phyloP scores from a whole-genome alignment of 2,113 vertebrate species.

The Microtus ochrogaster region DNA sequence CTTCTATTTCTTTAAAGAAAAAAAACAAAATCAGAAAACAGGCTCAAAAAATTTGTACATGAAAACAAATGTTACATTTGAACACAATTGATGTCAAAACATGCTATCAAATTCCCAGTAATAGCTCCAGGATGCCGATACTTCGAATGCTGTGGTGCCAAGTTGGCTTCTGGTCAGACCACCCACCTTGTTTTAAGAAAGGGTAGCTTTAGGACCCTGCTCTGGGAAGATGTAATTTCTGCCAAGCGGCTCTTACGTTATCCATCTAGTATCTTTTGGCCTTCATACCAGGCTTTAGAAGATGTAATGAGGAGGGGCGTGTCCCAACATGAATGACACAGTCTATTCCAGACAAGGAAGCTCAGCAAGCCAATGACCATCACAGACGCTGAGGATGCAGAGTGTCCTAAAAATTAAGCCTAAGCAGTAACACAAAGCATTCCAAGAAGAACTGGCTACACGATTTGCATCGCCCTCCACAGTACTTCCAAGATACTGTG shows the following conservation, averaged over 20 bases:
- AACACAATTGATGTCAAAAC: conserved; percentile 45
- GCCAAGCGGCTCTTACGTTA: conserved; percentile 5
- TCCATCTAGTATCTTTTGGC: conserved; percentile 18
- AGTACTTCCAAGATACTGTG: not conserved
- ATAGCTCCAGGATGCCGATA: conserved; percentile 30
- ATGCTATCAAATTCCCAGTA: conserved; percentile 44
- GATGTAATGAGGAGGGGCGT: not conserved
- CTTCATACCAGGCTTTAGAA: not conserved
- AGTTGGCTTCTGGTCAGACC: conserved; percentile 38
- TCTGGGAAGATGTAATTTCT: not conserved
- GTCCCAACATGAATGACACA: conserved; percentile 16
- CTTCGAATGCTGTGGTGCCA: not conserved
- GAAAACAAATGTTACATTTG: conserved; percentile 60
- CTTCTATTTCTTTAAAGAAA: conserved; percentile 42
- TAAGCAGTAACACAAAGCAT: not conserved
- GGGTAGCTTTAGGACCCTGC: not conserved
- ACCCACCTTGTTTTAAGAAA: conserved; percentile 29
- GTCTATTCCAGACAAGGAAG: conserved; percentile 1
- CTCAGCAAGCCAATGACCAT: not conserved
- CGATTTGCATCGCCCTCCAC: not conserved
- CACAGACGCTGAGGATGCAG: not conserved
- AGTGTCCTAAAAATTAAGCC: conserved; percentile 37
- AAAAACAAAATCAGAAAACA: conserved; percentile 23
- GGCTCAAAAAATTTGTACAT: not conserved
- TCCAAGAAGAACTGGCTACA: not conserved